phyloP scores from a whole-genome alignment of 2,888 invertebrate species.

The Germaria angustata region DNA sequence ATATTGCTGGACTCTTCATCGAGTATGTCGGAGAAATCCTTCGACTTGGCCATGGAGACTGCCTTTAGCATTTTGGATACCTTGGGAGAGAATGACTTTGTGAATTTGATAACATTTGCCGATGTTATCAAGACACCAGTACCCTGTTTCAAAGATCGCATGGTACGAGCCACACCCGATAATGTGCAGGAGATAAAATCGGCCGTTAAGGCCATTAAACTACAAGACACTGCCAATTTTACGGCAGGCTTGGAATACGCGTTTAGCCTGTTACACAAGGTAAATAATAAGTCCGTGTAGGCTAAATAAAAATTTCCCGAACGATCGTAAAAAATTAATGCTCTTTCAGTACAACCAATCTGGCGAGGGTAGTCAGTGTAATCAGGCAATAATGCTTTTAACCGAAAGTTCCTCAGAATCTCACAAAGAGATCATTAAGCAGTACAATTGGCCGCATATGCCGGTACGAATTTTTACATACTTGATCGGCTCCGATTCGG shows the following conservation, averaged over 20 bases:
- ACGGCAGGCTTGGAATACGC: slow-evolving; percentile 94
- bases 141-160: slow-evolving; percentile 92
- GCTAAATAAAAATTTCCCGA: too few species aligned
- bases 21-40: slow-evolving; percentile 91
- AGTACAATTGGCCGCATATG: slow-evolving; percentile 95
- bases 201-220: slow-evolving; percentile 86
- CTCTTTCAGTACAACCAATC: slow-evolving; percentile 92
- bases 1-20: slow-evolving; percentile 96
- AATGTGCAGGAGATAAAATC: slow-evolving; percentile 90
- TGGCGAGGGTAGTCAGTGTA: slow-evolving; percentile 94
- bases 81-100: slow-evolving; percentile 97
- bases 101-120: slow-evolving; percentile 95
- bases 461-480: slow-evolving; percentile 98
- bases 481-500: slow-evolving; percentile 95
- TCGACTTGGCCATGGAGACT: slow-evolving; percentile 92
- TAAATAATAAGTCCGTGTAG: too few species aligned
- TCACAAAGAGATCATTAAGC: slow-evolving; percentile 85
- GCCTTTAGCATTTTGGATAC: slow-evolving; percentile 95
- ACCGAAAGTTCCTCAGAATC: slow-evolving; percentile 93
- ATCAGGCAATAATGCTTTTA: slow-evolving; percentile 98
- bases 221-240: slow-evolving; percentile 92
- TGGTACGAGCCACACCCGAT: slow-evolving; percentile 92
- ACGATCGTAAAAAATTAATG: too few species aligned
- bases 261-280: slow-evolving; percentile 94
- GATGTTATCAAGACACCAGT: slow-evolving; percentile 91